Evolutionary conservation across 2,113 vertebrate genomes (phyloP).

Genomic region (Danionella cerebrum): DNA sequence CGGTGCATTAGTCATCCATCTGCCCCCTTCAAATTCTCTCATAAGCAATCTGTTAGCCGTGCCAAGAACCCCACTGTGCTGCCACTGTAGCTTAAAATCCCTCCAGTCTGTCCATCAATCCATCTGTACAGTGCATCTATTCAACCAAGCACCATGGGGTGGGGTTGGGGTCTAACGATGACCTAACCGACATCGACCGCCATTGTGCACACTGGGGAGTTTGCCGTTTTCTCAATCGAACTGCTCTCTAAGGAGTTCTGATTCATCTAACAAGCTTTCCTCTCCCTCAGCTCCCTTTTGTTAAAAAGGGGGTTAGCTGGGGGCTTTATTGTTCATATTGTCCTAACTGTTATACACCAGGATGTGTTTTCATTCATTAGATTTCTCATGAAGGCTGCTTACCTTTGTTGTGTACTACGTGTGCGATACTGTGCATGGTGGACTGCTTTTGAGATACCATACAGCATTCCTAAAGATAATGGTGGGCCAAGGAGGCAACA

Average conservation of each 20-base stretch:
- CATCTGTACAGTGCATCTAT: not conserved
- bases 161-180: too few species aligned
- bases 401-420: not conserved
- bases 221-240: not conserved
- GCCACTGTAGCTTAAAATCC: not conserved
- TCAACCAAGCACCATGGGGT: too few species aligned
- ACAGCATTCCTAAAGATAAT: constrained; percentile 24
- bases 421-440: not conserved
- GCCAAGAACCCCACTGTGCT: not conserved
- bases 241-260: not conserved
- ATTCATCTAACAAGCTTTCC: not conserved
- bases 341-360: not conserved
- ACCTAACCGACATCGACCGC: not conserved
- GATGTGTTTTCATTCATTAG: not conserved
- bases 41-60: not conserved
- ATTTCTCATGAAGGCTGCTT: not conserved
- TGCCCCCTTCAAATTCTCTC: not conserved
- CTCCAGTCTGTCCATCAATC: not conserved
- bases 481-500: not conserved
- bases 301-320: not conserved
- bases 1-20: constrained; percentile 7
- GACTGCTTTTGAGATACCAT: not conserved
- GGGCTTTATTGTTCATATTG: not conserved
- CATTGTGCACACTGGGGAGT: not conserved
- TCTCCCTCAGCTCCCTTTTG: not conserved